Evolutionary conservation across 2,113 vertebrate genomes (phyloP).

Genomic region (Pterocles gutturalis): DNA sequence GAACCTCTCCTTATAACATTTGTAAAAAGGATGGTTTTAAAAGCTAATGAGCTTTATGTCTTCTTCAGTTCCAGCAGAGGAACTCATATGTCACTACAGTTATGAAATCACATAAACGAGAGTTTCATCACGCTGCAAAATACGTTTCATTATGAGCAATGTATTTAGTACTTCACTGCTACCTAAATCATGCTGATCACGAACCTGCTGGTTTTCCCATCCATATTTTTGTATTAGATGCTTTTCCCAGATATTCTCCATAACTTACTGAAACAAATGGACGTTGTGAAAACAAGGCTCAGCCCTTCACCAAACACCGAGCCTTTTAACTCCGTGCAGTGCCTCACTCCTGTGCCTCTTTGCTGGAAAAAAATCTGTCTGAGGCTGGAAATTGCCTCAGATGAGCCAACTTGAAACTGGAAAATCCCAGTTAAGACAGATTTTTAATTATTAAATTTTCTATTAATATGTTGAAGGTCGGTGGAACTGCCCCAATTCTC

Average conservation of each 20-base stretch:
- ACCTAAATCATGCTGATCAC: constrained; percentile 21
- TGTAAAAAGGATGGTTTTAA: constrained; percentile 47
- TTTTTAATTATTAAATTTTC: constrained; percentile 60
- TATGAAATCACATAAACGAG: not conserved
- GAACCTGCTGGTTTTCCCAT: not conserved
- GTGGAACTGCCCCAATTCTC: constrained; percentile 35
- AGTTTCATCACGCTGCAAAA: constrained; percentile 26
- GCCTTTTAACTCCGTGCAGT: not conserved
- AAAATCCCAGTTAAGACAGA: constrained; percentile 34
- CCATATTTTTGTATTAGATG: not conserved
- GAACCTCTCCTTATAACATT: not conserved
- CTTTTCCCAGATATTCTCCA: not conserved
- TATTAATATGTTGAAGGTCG: constrained; percentile 49
- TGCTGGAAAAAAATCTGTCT: not conserved
- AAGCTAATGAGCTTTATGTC: constrained; percentile 56
- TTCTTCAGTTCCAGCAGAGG: not conserved
- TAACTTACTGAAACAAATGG: not conserved
- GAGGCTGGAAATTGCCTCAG: not conserved
- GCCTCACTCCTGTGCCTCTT: not conserved
- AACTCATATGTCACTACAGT: constrained; percentile 1
- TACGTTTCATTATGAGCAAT: not conserved
- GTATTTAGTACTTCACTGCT: not conserved
- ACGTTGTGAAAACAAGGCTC: not conserved
- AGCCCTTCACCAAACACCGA: not conserved
- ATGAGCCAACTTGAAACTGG: not conserved